These are phyloP conservation scores for Ophion slaviceki DNA, from an alignment of 2,888 invertebrate genomes.

Conservation along the genomic window DNA sequence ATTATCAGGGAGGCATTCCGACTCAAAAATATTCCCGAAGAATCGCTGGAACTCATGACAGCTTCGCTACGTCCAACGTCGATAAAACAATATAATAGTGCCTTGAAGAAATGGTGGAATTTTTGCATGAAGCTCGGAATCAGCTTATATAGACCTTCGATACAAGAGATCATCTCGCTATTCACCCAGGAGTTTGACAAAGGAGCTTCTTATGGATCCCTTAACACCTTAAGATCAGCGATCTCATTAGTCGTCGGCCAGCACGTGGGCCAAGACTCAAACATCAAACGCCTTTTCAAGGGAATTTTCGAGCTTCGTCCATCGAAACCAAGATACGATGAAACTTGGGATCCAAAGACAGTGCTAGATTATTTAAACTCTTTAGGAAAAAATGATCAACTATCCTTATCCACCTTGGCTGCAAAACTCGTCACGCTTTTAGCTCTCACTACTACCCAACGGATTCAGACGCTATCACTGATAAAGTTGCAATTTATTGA, in stretches of 20 bases:
- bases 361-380: constrained; percentile 10
- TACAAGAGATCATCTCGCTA: constrained; percentile 36
- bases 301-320: constrained; percentile 67
- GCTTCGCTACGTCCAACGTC: constrained; percentile 26
- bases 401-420: too few species aligned
- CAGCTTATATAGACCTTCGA: not conserved
- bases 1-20: constrained; percentile 37
- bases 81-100: constrained; percentile 43
- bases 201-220: constrained; percentile 65
- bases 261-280: constrained; percentile 61
- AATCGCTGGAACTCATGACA: constrained; percentile 24
- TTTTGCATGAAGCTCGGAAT: constrained; percentile 10
- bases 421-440: too few species aligned
- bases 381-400: not conserved
- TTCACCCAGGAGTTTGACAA: constrained; percentile 30
- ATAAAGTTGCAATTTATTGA: too few species aligned
- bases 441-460: too few species aligned
- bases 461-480: too few species aligned
- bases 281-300: constrained; percentile 69
- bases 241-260: constrained; percentile 66
- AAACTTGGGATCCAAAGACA: constrained; percentile 71
- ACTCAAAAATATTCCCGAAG: constrained; percentile 21
- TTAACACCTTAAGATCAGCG: constrained; percentile 71
- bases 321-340: constrained; percentile 65
- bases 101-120: constrained; percentile 41